These are phyloP conservation scores for Smittia aterrima DNA, from an alignment of 2,888 invertebrate genomes.

Conservation along the genomic window DNA sequence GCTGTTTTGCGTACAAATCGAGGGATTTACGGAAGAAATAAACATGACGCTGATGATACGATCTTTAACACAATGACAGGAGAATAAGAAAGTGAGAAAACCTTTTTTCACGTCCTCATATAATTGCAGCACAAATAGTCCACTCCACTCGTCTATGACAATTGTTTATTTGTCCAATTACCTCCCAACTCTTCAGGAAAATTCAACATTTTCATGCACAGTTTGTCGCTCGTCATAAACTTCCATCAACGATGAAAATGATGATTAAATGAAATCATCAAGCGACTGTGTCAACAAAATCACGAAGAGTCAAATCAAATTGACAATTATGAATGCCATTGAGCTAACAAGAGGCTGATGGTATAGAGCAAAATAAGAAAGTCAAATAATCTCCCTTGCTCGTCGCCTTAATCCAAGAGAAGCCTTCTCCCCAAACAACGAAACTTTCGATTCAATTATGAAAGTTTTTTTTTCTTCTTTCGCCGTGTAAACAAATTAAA, in stretches of 20 bases:
- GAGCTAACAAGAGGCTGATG: too few relatives aligned
- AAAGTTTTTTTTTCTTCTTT: neutral
- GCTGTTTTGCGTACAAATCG: neutral
- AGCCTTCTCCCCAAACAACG: neutral
- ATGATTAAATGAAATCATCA: slow-evolving; percentile 7
- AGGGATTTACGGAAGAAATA: neutral
- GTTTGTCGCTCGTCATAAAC: neutral
- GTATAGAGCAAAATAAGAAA: too few relatives aligned
- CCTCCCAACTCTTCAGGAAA: neutral
- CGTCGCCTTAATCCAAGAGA: too few relatives aligned
- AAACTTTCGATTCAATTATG: neutral
- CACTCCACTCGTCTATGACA: neutral
- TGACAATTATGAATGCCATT: too few relatives aligned
- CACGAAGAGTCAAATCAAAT: neutral
- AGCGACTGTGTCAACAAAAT: neutral
- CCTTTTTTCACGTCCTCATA: neutral
- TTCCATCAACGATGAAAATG: neutral
- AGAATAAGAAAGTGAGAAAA: neutral
- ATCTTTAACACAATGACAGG: neutral
- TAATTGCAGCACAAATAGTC: neutral
- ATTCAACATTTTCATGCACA: neutral
- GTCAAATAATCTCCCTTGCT: too few relatives aligned
- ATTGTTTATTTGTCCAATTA: neutral
- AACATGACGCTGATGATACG: neutral
- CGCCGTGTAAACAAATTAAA: neutral